Base-by-base conservation (phyloP, 2,797 vertebrate genomes). In the Loriculus beryllinus region DNA sequence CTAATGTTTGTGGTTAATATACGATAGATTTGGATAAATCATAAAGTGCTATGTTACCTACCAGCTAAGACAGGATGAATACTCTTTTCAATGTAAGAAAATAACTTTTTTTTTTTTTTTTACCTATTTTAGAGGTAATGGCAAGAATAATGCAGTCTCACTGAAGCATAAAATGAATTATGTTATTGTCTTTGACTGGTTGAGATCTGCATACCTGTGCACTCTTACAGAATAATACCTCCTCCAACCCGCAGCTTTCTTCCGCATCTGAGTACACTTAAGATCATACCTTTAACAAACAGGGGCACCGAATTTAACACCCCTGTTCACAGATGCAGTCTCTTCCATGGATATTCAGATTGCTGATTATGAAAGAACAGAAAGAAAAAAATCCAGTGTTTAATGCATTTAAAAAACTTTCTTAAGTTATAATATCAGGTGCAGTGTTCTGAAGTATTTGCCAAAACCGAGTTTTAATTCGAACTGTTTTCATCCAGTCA, bases 1-100 rank as follows among this genome's bases (percentile, higher is more conserved):
- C 14, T 71, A 10, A 37, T 51, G 14, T 47, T 76, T 85, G 9
- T 69, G 13, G 29, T 51, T 85, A 80, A 70, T 7, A 9, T 52
- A 11, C 6, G 18, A 12, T 21, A 25, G 65, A 17, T 45, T 76
- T 86, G 40, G 26, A 18, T 69, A 51, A 60, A 33, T 59, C 28
- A 54, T 26, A 57, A 43, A 70, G 17, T 67, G 42, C 25, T 79
- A 0, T 0, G 0, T 69, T 64, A 21, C 16, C 26, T 81, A 9
- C 17, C 22, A 76, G 31, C 19, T 77, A 51, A 71, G 13, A 45
- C 1, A 21, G 18, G 19, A n/a, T 20, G 19, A 80, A 43, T 67
- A 33, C 2, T 72, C 3, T 1, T 81, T 45, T 37, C 6, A 37
- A 14, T 26, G n/a, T 49, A 47, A 62, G 51, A 31, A 67, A 76